Conservation (phyloP, 2,888 invertebrate species). For the Tipula unca region DNA sequence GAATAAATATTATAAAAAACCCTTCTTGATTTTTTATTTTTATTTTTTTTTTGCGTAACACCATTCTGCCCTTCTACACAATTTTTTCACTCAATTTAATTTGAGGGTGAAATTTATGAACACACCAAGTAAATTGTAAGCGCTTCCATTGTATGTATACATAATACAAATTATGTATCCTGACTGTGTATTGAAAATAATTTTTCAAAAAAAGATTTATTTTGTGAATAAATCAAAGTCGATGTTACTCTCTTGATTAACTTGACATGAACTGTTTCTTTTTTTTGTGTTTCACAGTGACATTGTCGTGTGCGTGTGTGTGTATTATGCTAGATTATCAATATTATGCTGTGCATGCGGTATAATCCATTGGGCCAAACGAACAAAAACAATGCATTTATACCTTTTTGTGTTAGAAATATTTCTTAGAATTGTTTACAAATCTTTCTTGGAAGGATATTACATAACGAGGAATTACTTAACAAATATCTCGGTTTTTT, state of each 20-base stretch:
- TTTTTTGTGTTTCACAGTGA: too few species aligned
- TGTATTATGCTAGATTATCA: not conserved
- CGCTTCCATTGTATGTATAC: not conserved
- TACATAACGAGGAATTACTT: not conserved
- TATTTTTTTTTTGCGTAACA: not conserved
- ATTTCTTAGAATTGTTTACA: not conserved
- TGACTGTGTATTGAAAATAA: not conserved
- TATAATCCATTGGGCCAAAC: too few species aligned
- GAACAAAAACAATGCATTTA: too few species aligned
- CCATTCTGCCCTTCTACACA: not conserved
- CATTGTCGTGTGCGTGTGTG: not conserved
- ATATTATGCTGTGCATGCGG: not conserved
- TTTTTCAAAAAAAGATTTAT: not conserved
- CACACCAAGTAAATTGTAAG: not conserved
- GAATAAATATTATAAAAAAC: not conserved
- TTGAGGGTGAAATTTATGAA: not conserved
- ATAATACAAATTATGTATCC: too few species aligned
- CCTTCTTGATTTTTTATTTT: too few species aligned
- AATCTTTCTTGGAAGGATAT: not conserved
- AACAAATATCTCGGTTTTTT: not conserved
- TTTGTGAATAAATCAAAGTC: not conserved
- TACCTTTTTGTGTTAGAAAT: too few species aligned
- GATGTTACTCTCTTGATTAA: not conserved
- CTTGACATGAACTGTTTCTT: not conserved
- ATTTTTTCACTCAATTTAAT: not conserved